phyloP scores from a whole-genome alignment of 2,113 vertebrate genomes.

The Tursiops truncatus region DNA sequence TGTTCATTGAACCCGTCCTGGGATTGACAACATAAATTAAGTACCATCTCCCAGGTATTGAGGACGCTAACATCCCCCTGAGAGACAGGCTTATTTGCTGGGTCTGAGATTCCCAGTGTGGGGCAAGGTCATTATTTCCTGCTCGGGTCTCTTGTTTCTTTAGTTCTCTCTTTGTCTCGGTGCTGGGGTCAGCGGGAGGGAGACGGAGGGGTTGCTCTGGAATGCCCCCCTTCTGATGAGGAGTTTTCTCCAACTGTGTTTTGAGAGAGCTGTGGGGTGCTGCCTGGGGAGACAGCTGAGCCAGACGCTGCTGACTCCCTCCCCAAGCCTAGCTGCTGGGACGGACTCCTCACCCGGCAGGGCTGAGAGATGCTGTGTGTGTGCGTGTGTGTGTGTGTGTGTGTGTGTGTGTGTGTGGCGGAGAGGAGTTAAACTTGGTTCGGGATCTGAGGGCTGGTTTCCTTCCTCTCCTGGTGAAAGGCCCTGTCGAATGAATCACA shows the following conservation, averaged over 20 bases:
- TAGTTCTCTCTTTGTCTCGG: neutral
- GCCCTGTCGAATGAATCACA: slow-evolving; percentile 51
- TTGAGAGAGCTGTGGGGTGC: neutral
- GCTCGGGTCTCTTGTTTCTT: neutral
- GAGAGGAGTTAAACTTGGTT: slow-evolving; percentile 54
- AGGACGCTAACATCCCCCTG: neutral
- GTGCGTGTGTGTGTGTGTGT: neutral
- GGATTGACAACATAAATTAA: neutral
- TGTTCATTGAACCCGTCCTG: fast-evolving
- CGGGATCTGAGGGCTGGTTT: slow-evolving; percentile 11
- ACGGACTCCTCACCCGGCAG: neutral
- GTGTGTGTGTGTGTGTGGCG: neutral
- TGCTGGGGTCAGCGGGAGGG: neutral
- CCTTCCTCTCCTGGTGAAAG: slow-evolving; percentile 58
- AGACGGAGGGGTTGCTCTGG: neutral
- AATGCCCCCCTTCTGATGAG: neutral
- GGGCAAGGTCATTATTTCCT: neutral
- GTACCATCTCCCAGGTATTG: neutral
- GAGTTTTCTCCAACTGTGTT: neutral
- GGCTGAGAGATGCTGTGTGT: neutral
- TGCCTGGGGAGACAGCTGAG: neutral
- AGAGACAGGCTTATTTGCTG: neutral
- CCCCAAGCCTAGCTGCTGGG: neutral
- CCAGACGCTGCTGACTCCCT: fast-evolving
- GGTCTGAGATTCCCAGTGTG: neutral